Conservation (phyloP, 2,113 vertebrate species). For the Alligator mississippiensis region DNA sequence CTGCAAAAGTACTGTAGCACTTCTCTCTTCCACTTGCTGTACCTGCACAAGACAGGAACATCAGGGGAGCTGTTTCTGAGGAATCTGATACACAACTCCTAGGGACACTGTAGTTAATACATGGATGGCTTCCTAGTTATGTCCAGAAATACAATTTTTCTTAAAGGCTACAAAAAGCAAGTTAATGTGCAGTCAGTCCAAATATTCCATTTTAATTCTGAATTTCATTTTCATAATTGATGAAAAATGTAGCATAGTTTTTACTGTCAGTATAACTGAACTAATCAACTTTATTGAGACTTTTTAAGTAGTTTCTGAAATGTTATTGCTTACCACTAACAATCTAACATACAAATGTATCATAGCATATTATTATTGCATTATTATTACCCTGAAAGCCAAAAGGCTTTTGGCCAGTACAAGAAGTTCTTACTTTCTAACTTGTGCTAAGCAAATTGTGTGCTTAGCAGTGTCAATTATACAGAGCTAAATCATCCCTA, state of each 20-base stretch:
- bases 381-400: neutral
- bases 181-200: neutral
- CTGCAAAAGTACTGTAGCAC: neutral
- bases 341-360: neutral
- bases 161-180: neutral
- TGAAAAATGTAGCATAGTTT: neutral
- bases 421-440: neutral
- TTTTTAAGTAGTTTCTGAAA: neutral
- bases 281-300: neutral
- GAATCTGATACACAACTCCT: neutral
- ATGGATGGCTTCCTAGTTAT: neutral
- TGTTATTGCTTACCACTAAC: neutral
- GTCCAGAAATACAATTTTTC: too few species aligned
- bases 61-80: neutral
- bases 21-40: neutral
- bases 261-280: neutral
- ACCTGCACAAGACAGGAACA: neutral
- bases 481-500: neutral
- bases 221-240: neutral
- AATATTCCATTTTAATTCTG: neutral
- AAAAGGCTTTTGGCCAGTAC: neutral
- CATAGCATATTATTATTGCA: neutral
- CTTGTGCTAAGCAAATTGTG: accelerated
- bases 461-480: neutral
- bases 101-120: neutral